Base-by-base conservation (phyloP, 2,888 invertebrate species). In the Pachycephus smyrnensis region DNA sequence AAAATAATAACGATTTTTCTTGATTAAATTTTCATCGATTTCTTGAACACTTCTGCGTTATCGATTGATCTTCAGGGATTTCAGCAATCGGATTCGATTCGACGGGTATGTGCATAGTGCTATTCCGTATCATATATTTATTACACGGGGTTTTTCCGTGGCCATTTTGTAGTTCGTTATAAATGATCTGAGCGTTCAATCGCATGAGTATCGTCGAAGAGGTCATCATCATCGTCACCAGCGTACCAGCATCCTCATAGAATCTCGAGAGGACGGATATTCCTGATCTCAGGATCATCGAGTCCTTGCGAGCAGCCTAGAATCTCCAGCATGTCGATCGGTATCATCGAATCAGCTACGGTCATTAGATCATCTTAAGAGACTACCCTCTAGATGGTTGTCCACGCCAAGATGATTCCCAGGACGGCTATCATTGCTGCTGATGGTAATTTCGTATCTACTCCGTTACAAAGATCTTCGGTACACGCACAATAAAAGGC, bases 401-500 rank as follows among this genome's bases (percentile, higher is more conserved):
- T 78, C 75, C 73, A 78, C 37, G 40, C 31, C 36, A 73, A 69
- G 69, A 76, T n/a, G 12, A 74, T n/a, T 15, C 35, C 75, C 71
- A 55, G 11, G 35, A 68, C 75, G 73, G 69, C 68, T 32, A 74
- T 36, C n/a, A 37, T 37, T 71, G 71, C 71, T 75, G 75, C 35
- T 69, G 78, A 73, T 32, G 83, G 78, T 40, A 77, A 73, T 77
- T 80, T 80, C 36, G 76, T 75, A 55, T 73, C 82, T 76, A 93
- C 94, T 76, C 92, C 91, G 89, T 97, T 97, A 92, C 97, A 97
- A 32, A 96, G 93, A 88, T 96, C 95, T 11, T 93, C 93, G 87
- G 95, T 94, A 91, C 97, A 97, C 79, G 96, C 93, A 91, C 97
- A 97, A 91, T 96, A 97, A 3, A 93, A 92, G 76, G 96, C 94